Evolutionary conservation across 1,140 invertebrate species (phyloP), one percentile per base, ranked within the genome.

Genomic region (Camponotus floridanus): DNA sequence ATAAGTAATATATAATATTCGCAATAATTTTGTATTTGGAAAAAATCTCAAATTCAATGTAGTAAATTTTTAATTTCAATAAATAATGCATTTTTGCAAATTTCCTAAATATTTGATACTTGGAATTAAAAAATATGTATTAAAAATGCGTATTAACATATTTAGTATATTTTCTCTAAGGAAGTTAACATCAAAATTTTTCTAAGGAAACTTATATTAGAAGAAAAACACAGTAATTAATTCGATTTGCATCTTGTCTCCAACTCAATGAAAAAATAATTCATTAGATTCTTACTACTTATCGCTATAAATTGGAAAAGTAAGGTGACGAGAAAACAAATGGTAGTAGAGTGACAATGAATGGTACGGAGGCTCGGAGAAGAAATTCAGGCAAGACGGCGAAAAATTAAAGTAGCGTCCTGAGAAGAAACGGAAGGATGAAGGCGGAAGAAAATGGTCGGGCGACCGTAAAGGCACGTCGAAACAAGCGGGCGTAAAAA

Each of bases 401-500:
- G 31, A 80, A 80, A 70, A 86, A 86, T 83, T 85, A 84, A 85
- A 85, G 79, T 85, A 80, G 70, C 67, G 70, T 62, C 33, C 57
- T 59, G 78, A 81, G 62, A 61, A 85, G 78, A 76, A 86, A 67
- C 21, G 57, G 51, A 87, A 71, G 76, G 73, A 68, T 51, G 65
- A 78, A 33, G 26, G 31, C 57, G 73, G 61, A 61, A 67, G 86
- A n/a, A 80, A 83, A 87, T 73, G 81, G 86, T 87, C 73, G 84
- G 87, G 76, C 76, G 81, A 90, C 71, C 85, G 88, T 89, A 87
- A 87, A 91, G 86, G 89, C 91, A 88, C 89, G 90, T 91, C 88
- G 91, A 92, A 91, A 92, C 91, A 92, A 89, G 85, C 90, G 90
- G 76, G 88, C 90, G 87, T 92, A 93, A 93, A 93, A 92, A 92